Evolutionary conservation across 2,797 vertebrate genomes (phyloP), one percentile per base, ranked within the genome.

Genomic region (Gobio occitaniae): DNA sequence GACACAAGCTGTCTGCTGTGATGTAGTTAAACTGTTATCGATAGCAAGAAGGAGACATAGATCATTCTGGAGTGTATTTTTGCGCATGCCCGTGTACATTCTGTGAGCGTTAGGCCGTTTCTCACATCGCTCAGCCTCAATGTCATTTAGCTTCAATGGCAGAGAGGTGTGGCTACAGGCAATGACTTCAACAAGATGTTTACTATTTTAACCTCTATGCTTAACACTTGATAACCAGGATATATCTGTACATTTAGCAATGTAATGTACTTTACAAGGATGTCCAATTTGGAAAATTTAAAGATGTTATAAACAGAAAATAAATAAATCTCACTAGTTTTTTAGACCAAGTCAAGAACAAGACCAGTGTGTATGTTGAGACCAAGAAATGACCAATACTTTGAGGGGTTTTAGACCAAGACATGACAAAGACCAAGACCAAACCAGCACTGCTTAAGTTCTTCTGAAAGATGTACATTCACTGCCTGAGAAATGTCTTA

Each of bases 21-120:
- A 89, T 90, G 84, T 83, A 86, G 84, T 88, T 89, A 87, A 90
- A 88, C 80, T 89, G 84, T 90, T 90, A 90, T 89, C 86, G 72
- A 90, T 90, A 87, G 86, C 86, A 54, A 63, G 84, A 52, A 89
- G 86, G 84, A 87, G 86, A 70, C 87, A 90, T 87, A 87, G 88
- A 89, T 90, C 84, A 88, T 89, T 84, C 69, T 72, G 75, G 78
- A 72, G 84, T 82, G 83, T 87, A 68, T 88, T 87, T 87, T 81
- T 77, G 83, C 50, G 52, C 56, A 71, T 84, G 81, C 80, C 66
- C 50, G 17, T 74, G 54, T 87, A 87, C 48, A 68, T 47, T 72
- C 59, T 72, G 84, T 81, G 68, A 80, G 63, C 36, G 63, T 80
- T 61, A 78, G 56, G 76, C 84, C 19, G 59, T 52, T 80, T 65